Percentiles rank a stretch among this genome's conserved stretches.
phyloP scores from a whole-genome alignment of 2,113 vertebrate genomes.

The Plotosus lineatus region DNA sequence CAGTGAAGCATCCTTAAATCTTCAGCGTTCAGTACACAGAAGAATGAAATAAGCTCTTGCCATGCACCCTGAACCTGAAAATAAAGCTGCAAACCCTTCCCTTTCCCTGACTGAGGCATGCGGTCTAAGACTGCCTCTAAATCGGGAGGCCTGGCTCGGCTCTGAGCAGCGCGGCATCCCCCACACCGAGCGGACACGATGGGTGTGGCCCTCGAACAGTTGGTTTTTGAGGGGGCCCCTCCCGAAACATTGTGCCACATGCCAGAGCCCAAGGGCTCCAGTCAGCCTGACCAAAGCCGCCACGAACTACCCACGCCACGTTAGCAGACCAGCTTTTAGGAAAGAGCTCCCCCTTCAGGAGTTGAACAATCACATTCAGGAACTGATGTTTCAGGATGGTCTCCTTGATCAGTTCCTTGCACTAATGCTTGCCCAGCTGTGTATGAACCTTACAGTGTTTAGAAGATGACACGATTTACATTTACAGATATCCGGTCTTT shows the following conservation, averaged over 20 bases:
- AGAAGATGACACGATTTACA: neutral
- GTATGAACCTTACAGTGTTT: neutral
- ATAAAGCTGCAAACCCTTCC: conserved; percentile 73
- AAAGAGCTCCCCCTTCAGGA: conserved; percentile 46
- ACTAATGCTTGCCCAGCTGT: neutral
- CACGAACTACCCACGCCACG: conserved; percentile 77
- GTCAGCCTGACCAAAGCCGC: conserved; percentile 84
- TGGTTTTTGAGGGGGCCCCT: conserved; percentile 83
- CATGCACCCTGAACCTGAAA: conserved; percentile 61
- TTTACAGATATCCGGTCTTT: neutral
- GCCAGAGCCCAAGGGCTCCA: conserved; percentile 85
- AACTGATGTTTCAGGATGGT: neutral
- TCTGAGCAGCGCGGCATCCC: conserved; percentile 71
- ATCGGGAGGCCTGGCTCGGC: conserved; percentile 75
- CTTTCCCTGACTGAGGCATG: conserved; percentile 69
- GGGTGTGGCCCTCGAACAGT: conserved; percentile 79
- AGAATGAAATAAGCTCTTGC: conserved; percentile 19
- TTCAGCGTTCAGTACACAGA: neutral
- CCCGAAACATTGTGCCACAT: conserved; percentile 75
- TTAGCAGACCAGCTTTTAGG: conserved; percentile 59
- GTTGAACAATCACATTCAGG: neutral
- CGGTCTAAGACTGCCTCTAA: conserved; percentile 76
- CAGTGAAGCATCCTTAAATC: neutral
- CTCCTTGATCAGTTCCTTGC: conserved; percentile 12
- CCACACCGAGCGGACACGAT: conserved; percentile 74